Percentiles rank a stretch among this genome's conserved stretches.
Conservation (phyloP, 2,113 vertebrate genomes). For the Scomber japonicus region DNA sequence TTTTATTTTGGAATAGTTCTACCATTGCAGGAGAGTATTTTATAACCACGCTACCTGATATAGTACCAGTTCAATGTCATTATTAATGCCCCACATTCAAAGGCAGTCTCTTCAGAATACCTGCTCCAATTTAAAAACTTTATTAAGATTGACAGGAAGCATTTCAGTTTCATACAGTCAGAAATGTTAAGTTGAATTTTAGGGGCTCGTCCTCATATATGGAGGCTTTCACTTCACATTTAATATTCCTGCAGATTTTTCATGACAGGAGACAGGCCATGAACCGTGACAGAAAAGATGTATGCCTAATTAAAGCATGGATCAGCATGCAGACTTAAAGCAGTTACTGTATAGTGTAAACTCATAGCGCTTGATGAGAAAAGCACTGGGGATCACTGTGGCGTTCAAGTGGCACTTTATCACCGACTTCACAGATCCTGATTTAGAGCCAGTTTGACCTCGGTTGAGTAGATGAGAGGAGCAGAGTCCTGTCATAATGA, state of each 20-base stretch:
- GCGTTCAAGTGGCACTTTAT: conserved; percentile 47
- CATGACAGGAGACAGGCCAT: background rate
- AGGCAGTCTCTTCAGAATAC: conserved; percentile 29
- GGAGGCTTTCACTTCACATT: background rate
- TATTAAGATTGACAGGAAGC: conserved; percentile 40
- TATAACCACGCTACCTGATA: conserved; percentile 12
- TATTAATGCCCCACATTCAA: conserved; percentile 51
- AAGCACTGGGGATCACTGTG: conserved; percentile 9
- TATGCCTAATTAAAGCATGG: background rate
- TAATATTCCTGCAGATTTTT: conserved; percentile 7
- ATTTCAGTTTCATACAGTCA: background rate
- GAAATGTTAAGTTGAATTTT: background rate
- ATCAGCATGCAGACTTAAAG: background rate
- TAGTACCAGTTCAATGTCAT: conserved; percentile 22
- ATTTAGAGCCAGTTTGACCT: conserved; percentile 57
- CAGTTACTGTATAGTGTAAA: conserved; percentile 13
- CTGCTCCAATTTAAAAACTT: conserved; percentile 54
- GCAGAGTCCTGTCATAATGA: conserved; percentile 32
- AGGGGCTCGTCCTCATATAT: background rate
- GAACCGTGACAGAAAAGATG: background rate
- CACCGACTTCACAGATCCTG: conserved; percentile 55
- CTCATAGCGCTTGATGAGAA: conserved; percentile 3
- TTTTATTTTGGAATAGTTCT: background rate
- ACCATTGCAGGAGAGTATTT: background rate
- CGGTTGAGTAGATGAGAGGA: conserved; percentile 30